Conservation (phyloP, 2,113 vertebrate species). For the Pseudorectes ferrugineus region DNA sequence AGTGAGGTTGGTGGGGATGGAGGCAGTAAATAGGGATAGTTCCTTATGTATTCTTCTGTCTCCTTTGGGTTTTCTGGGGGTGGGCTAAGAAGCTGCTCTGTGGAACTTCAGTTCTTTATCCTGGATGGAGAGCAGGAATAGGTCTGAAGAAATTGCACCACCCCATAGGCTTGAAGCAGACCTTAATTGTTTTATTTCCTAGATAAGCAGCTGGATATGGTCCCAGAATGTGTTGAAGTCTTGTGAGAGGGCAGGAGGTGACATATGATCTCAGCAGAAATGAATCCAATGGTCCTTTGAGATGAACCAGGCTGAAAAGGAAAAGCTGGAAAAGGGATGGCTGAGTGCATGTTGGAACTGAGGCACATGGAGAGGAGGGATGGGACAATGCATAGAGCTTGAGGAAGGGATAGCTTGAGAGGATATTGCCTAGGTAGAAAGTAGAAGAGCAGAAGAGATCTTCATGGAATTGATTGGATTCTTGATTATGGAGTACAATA, state of each 20-base stretch:
- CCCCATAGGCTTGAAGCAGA: neutral
- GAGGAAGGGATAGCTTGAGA: neutral
- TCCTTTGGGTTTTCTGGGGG: neutral
- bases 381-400: accelerated
- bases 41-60: neutral
- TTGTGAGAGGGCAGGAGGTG: neutral
- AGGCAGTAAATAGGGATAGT: neutral
- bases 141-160: neutral
- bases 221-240: neutral
- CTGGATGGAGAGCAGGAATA: neutral
- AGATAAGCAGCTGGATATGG: neutral
- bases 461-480: neutral
- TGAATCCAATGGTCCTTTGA: neutral
- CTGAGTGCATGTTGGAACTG: neutral
- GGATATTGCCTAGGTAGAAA: neutral
- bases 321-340: neutral
- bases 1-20: neutral
- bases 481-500: neutral
- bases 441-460: neutral
- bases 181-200: neutral
- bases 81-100: neutral
- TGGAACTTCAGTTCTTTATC: neutral
- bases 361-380: neutral
- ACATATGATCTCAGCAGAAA: neutral
- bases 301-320: neutral